Evolutionary conservation across 2,113 vertebrate genomes (phyloP).

Genomic region (Phylloscopus whistleri): DNA sequence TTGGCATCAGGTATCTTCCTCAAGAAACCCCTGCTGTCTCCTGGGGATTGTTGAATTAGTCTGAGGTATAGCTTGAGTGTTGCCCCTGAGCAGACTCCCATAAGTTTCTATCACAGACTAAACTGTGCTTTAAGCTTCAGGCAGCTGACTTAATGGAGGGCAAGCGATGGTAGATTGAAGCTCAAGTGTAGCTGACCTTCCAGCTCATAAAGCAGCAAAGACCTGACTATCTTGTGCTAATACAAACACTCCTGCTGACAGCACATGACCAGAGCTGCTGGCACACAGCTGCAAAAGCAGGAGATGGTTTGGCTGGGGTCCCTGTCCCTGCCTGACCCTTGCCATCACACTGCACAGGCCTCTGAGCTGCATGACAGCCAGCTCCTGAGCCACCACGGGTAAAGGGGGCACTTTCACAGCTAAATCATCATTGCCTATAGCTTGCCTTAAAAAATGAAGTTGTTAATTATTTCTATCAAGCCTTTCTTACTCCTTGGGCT

Average conservation of each 20-base stretch:
- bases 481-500: neutral
- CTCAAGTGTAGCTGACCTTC: slow-evolving; percentile 58
- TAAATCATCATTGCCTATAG: neutral
- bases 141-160: slow-evolving; percentile 57
- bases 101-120: slow-evolving; percentile 51
- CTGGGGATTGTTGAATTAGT: neutral
- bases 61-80: slow-evolving; percentile 43
- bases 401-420: neutral
- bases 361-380: neutral
- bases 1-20: neutral
- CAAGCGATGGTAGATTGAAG: slow-evolving; percentile 46
- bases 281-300: neutral
- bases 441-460: neutral
- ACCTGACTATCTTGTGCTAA: neutral
- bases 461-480: neutral
- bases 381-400: neutral
- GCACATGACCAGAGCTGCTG: neutral
- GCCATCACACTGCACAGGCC: neutral
- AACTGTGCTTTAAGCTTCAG: slow-evolving; percentile 52
- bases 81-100: slow-evolving; percentile 41
- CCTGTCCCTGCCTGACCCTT: neutral
- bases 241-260: neutral
- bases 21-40: neutral
- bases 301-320: neutral
- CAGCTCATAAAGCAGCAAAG: slow-evolving; percentile 48